Base-by-base conservation (phyloP, 1,140 invertebrate genomes). In the Dufourea novaeangliae region DNA sequence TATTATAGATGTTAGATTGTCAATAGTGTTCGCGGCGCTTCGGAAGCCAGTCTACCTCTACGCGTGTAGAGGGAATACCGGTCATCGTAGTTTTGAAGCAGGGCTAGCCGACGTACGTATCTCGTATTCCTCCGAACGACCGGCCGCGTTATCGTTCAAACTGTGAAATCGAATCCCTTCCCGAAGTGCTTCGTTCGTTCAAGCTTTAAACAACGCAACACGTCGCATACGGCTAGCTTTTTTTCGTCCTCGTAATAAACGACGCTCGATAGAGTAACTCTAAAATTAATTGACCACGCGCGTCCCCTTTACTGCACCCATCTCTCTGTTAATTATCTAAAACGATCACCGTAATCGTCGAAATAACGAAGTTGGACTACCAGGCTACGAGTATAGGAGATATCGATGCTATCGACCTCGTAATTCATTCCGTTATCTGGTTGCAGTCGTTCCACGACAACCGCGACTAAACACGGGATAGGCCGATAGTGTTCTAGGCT, bases 341-440 rank as follows among this genome's bases (percentile, higher is more conserved):
- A 17, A 67, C 46, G 62, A 78, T 80, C 72, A 25, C 20, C 22
- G 41, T 69, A 71, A 80, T 80, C 68, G 83, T 37, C 54, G 74
- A 81, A 78, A 84, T 57, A 62, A 32, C 34, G 4, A 34, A 69
- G 32, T 41, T 14, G 17, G 22, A 6, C 61, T 74, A 68, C 63
- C 34, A 68, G 22, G 59, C 41, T 64, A 56, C 29, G 67, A 66
- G 61, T 57, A 29, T 1, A 27, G 39, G 37, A 61, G 81, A 67
- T 77, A 77, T 69, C 80, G 59, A 54, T 66, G 86, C 85, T 89
- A 88, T 87, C 86, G 56, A 61, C 67, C 37, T 73, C 66, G 82
- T 82, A 87, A 86, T 75, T 89, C 79, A 87, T 32, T 37, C 59
- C 22, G 74, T 77, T 89, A 88, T 85, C 80, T 83, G 50, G 61